Evolutionary conservation across 2,113 vertebrate genomes (phyloP).

Genomic region (Rafetus swinhoei): DNA sequence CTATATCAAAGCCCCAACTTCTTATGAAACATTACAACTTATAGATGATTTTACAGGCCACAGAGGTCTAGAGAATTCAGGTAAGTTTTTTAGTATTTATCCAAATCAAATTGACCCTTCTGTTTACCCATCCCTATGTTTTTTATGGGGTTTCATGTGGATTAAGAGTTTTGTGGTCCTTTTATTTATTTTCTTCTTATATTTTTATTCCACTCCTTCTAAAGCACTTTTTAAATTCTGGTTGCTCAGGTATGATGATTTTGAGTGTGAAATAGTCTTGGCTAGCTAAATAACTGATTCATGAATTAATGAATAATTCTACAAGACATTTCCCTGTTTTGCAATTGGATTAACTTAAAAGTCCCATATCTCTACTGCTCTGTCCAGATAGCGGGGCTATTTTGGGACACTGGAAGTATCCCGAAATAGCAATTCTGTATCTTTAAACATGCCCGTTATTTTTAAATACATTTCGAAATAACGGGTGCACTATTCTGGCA

Average conservation of each 20-base stretch:
- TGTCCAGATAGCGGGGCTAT: no score
- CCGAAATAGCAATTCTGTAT: no score
- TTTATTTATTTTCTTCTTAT: no score
- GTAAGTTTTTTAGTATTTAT: neutral
- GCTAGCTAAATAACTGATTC: neutral
- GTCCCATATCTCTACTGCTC: neutral
- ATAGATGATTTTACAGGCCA: neutral
- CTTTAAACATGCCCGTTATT: no score
- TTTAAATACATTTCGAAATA: no score
- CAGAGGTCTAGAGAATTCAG: neutral
- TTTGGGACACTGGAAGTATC: no score
- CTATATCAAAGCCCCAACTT: neutral
- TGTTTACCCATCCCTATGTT: neutral
- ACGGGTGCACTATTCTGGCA: no score
- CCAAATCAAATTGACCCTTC: neutral
- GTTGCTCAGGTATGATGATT: neutral
- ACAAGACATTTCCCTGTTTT: neutral
- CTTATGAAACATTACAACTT: neutral
- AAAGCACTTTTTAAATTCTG: neutral
- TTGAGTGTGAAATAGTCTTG: neutral
- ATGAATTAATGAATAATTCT: neutral
- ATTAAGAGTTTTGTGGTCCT: neutral
- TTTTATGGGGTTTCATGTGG: neutral
- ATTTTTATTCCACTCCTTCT: neutral
- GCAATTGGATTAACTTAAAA: neutral